phyloP scores from a whole-genome alignment of 2,113 vertebrate species.

The Patagioenas fasciata region DNA sequence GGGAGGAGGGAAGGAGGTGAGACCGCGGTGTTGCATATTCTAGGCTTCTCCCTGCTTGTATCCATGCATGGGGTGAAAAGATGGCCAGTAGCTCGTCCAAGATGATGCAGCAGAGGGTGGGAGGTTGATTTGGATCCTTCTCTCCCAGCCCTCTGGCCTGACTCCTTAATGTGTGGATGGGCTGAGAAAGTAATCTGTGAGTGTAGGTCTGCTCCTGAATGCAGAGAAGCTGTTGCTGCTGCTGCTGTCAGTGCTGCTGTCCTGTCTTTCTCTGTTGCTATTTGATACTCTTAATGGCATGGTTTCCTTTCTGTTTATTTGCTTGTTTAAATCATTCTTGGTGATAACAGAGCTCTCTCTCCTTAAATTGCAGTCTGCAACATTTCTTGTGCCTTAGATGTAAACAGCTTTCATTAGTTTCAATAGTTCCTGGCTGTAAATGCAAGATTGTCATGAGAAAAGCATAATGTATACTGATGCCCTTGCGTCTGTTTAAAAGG shows the following conservation, averaged over 20 bases:
- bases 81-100: neutral
- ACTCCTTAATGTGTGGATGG: neutral
- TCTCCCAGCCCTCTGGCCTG: neutral
- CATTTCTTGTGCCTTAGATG: neutral
- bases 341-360: neutral
- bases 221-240: neutral
- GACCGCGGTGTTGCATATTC: neutral
- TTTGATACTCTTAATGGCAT: neutral
- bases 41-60: neutral
- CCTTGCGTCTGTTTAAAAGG: neutral
- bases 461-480: neutral
- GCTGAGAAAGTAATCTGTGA: neutral
- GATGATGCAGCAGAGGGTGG: neutral
- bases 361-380: neutral
- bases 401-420: neutral
- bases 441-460: neutral
- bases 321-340: neutral
- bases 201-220: neutral
- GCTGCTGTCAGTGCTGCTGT: neutral
- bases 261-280: neutral
- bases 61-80: fast-evolving
- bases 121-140: neutral
- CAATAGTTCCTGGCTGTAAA: neutral
- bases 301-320: neutral
- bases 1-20: neutral